These are phyloP conservation scores for Marmota monax DNA, from an alignment of 2,113 vertebrate genomes.

Conservation along the genomic window DNA sequence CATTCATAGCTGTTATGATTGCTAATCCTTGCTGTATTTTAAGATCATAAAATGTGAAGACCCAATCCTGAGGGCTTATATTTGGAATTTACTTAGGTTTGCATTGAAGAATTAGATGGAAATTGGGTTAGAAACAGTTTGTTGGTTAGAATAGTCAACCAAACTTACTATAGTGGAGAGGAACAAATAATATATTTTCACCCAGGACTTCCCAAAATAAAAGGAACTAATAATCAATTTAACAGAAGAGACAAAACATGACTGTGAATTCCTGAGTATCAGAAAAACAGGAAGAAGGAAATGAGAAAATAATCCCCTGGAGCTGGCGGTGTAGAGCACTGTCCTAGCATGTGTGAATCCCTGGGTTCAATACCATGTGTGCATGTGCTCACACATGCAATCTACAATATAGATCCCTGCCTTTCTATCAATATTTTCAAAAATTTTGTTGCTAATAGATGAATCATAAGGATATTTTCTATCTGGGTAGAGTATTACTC, in stretches of 20 bases:
- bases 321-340: accelerated
- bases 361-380: neutral
- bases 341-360: neutral
- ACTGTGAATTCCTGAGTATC: neutral
- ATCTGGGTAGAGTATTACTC: neutral
- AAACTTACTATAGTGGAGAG: neutral
- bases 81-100: neutral
- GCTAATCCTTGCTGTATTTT: neutral
- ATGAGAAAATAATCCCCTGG: neutral
- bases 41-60: neutral
- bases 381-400: neutral
- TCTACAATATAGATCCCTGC: neutral
- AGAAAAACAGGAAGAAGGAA: neutral
- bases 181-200: neutral
- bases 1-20: neutral
- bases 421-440: neutral
- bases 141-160: neutral
- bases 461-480: neutral
- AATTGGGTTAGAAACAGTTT: neutral
- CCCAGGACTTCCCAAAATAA: neutral
- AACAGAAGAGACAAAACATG: neutral
- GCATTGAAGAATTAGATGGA: neutral
- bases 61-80: neutral
- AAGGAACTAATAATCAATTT: neutral
- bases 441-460: neutral